Percentiles rank a stretch among this genome's conserved stretches.
Evolutionary conservation across 2,888 invertebrate species (phyloP).

Genomic region (Rhagophthalmus giganteus): DNA sequence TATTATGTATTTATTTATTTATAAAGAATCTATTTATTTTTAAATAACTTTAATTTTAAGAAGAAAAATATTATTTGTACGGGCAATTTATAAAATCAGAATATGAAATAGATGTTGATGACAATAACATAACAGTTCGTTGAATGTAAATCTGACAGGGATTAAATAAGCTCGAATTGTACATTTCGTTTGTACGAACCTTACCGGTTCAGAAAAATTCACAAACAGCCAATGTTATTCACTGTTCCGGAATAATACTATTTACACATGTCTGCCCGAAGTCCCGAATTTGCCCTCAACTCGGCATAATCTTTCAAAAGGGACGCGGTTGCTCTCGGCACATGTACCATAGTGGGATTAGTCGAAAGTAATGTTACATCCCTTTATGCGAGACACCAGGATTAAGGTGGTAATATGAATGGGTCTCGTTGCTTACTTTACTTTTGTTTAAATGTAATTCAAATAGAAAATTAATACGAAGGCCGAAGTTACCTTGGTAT

Average conservation of each 20-base stretch:
- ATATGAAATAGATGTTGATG: background rate
- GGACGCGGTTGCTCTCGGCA: constrained; percentile 14
- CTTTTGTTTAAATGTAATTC: too few relatives aligned
- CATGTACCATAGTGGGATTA: constrained; percentile 27
- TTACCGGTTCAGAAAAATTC: constrained; percentile 17
- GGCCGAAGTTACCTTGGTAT: too few relatives aligned
- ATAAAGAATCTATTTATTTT: background rate
- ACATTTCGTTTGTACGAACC: background rate
- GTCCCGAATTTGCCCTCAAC: constrained; percentile 8
- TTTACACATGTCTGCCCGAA: constrained; percentile 24
- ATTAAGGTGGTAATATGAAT: constrained; percentile 25
- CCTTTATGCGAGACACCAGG: constrained; percentile 27
- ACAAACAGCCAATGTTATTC: constrained; percentile 29
- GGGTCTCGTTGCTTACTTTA: constrained; percentile 13
- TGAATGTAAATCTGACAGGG: background rate
- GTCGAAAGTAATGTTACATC: constrained; percentile 24
- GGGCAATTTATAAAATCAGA: too few relatives aligned
- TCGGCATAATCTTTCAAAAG: constrained; percentile 7
- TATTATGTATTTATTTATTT: background rate
- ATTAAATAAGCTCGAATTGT: background rate
- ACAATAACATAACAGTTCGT: background rate
- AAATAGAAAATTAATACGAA: too few relatives aligned
- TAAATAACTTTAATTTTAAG: background rate
- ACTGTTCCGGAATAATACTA: constrained; percentile 36
- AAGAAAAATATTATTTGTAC: background rate